A percentile compares a stretch with the other conserved stretches of the same genome.
These are phyloP conservation scores for Gambusia holbrooki DNA, from an alignment of 2,113 vertebrate species.

Conservation along the genomic window DNA sequence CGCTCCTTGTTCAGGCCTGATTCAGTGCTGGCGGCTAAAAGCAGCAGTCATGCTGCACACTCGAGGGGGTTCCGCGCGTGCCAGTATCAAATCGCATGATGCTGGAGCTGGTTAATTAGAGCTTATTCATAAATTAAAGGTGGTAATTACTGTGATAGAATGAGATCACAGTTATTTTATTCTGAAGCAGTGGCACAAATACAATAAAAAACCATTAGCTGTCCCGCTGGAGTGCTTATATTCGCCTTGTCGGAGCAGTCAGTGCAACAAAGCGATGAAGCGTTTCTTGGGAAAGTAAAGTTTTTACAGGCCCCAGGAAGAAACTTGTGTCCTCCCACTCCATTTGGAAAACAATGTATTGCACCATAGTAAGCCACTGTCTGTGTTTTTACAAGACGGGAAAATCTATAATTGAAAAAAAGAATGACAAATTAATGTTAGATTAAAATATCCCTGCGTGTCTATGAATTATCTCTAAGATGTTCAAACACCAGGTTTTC, in stretches of 20 bases:
- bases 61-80: constrained; percentile 22
- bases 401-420: background rate
- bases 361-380: background rate
- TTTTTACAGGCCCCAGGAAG: background rate
- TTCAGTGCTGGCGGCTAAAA: constrained; percentile 34
- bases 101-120: constrained; percentile 54
- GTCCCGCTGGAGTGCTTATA: constrained; percentile 36
- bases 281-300: constrained; percentile 2
- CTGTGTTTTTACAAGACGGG: background rate
- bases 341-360: background rate
- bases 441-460: background rate
- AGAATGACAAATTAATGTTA: background rate
- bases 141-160: constrained; percentile 56
- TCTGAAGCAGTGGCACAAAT: constrained; percentile 50
- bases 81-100: constrained; percentile 26
- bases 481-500: background rate
- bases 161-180: constrained; percentile 49
- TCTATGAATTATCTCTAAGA: background rate
- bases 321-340: background rate
- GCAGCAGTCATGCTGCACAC: constrained; percentile 21
- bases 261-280: constrained; percentile 8
- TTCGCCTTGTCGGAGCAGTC: constrained; percentile 31
- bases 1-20: constrained; percentile 4
- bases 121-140: constrained; percentile 71
- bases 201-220: constrained; percentile 64